These are phyloP conservation scores for Todus mexicanus DNA, from an alignment of 2,797 vertebrate genomes.

Conservation along the genomic window DNA sequence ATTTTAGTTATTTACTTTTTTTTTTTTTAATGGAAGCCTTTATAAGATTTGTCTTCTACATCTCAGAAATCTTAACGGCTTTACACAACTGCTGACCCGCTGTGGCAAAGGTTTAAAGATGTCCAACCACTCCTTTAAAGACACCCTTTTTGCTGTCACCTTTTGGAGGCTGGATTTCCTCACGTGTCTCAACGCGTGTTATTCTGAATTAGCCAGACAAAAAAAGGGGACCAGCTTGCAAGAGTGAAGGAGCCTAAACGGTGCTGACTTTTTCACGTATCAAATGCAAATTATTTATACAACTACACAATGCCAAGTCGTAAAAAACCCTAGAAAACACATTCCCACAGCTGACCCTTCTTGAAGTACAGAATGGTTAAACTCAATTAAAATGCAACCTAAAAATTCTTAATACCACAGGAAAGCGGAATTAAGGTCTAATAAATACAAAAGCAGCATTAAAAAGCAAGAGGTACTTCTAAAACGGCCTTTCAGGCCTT, in stretches of 20 bases:
- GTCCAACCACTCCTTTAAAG: neutral
- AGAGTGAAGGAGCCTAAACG: neutral
- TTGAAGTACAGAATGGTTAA: neutral
- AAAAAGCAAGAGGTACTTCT: neutral
- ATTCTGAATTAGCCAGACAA: neutral
- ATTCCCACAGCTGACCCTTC: neutral
- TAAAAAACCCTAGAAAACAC: neutral
- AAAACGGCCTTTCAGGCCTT: accelerated
- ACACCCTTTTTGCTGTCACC: neutral
- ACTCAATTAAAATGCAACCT: neutral
- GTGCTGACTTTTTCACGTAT: constrained; percentile 1
- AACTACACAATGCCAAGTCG: neutral
- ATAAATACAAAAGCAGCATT: neutral
- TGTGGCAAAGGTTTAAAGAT: neutral
- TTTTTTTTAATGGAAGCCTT: neutral
- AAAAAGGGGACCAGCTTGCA: neutral
- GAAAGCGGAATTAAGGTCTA: neutral
- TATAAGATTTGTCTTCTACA: neutral
- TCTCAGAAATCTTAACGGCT: neutral
- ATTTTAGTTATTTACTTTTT: neutral
- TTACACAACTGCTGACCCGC: neutral
- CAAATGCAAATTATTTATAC: constrained; percentile 42
- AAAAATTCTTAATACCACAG: neutral
- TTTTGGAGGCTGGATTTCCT: neutral
- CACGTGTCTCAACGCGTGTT: neutral